These are phyloP conservation scores for Sapajus apella DNA, from an alignment of 2,113 vertebrate genomes.

Conservation along the genomic window DNA sequence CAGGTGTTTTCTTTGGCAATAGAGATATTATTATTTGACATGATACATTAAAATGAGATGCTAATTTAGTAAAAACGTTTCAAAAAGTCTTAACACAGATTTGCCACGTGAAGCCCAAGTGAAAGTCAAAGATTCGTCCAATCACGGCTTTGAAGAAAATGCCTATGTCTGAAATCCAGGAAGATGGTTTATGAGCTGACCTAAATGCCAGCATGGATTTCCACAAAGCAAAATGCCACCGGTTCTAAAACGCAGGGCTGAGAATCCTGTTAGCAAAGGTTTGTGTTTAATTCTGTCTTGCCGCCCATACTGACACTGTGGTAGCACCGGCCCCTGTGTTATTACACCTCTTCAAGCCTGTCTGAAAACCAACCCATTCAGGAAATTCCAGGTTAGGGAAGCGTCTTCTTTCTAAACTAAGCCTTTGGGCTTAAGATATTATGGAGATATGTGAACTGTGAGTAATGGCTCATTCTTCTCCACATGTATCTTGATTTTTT, in stretches of 20 bases:
- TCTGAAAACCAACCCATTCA: neutral
- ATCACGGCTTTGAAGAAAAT: neutral
- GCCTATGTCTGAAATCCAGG: neutral
- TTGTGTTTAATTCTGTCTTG: neutral
- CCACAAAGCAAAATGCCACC: neutral
- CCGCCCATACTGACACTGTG: neutral
- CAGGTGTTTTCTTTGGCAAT: neutral
- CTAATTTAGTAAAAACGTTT: neutral
- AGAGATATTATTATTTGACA: neutral
- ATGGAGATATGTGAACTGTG: neutral
- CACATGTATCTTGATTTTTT: neutral
- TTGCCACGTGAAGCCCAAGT: neutral
- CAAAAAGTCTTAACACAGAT: neutral
- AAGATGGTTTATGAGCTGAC: neutral
- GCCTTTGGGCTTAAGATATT: neutral
- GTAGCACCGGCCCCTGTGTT: neutral
- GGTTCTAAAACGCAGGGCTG: neutral
- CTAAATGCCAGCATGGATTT: neutral
- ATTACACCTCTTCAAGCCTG: neutral
- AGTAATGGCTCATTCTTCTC: neutral
- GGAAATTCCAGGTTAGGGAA: slow-evolving; percentile 13
- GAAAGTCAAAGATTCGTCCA: neutral
- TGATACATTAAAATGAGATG: neutral
- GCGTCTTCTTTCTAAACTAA: neutral
- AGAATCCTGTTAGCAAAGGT: neutral